Percentiles rank a stretch among this genome's conserved stretches.
phyloP scores from a whole-genome alignment of 2,797 vertebrate genomes.

The Apodemus agrarius region DNA sequence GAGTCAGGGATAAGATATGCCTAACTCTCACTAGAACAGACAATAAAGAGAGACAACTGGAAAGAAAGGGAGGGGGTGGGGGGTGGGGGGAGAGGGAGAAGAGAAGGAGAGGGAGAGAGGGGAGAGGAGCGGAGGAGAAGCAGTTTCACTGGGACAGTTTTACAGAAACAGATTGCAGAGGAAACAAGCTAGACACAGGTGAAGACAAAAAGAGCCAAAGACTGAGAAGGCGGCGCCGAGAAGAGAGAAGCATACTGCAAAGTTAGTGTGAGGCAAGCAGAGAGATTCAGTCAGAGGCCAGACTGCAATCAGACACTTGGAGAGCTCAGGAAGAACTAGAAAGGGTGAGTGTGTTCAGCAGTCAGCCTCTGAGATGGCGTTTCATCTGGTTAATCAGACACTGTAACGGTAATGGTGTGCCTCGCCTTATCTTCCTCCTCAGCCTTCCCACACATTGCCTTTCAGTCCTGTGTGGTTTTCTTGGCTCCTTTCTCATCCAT shows the following conservation, averaged over 20 bases:
- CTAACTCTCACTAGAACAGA: no score
- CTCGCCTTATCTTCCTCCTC: background rate
- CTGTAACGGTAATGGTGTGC: background rate
- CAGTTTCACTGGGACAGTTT: background rate
- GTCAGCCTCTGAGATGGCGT: no score
- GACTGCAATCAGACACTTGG: background rate
- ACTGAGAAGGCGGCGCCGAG: background rate
- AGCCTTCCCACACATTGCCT: background rate
- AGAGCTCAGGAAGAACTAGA: background rate
- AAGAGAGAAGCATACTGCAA: background rate
- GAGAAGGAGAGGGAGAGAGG: no score
- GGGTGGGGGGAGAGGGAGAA: no score
- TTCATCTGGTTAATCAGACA: background rate
- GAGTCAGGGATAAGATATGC: no score
- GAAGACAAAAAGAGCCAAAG: background rate
- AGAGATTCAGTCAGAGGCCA: background rate
- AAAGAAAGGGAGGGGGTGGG: background rate
- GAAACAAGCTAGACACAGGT: background rate
- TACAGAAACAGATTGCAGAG: background rate
- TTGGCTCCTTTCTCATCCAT: background rate
- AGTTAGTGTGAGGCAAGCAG: background rate
- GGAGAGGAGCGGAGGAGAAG: no score
- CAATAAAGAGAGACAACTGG: background rate
- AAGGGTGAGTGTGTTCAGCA: background rate
- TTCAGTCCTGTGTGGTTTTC: background rate